Conservation (phyloP, 2,113 vertebrate species). For the Brachirus orientalis region DNA sequence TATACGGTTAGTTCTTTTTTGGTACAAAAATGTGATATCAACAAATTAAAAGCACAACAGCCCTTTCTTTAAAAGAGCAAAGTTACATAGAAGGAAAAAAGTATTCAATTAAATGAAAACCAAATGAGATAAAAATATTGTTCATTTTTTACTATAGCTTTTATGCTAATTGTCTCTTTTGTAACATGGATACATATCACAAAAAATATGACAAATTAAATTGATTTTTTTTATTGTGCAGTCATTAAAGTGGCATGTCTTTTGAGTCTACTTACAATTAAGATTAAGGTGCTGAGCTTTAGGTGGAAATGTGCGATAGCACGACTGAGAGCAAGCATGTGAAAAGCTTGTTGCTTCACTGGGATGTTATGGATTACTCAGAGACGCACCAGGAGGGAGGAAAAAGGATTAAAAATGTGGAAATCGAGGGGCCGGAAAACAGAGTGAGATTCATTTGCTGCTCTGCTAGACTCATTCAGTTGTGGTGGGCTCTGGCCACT, state of each 20-base stretch:
- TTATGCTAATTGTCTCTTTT: neutral
- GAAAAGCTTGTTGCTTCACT: constrained; percentile 43
- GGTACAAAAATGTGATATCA: too few relatives aligned
- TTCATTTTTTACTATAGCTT: neutral
- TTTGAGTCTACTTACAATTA: constrained; percentile 32
- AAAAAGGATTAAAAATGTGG: constrained; percentile 51
- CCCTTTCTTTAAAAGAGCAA: too few relatives aligned
- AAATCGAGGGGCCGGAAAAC: constrained; percentile 43
- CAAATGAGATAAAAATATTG: neutral
- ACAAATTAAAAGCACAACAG: too few relatives aligned
- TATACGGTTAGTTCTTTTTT: too few relatives aligned
- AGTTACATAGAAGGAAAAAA: too few relatives aligned
- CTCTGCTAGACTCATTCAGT: constrained; percentile 27
- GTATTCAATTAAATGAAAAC: neutral
- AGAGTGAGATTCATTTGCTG: constrained; percentile 51
- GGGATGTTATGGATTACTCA: constrained; percentile 49
- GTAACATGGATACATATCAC: neutral
- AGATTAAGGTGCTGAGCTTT: constrained; percentile 37
- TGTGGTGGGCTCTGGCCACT: constrained; percentile 36
- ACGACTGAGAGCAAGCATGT: constrained; percentile 32
- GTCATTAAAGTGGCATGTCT: constrained; percentile 18
- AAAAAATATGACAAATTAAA: constrained; percentile 4
- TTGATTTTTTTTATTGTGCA: constrained; percentile 4
- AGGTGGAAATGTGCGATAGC: constrained; percentile 12
- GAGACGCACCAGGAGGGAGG: constrained; percentile 25